Conservation (phyloP, 2,797 vertebrate species). For the Danio tinwini region DNA sequence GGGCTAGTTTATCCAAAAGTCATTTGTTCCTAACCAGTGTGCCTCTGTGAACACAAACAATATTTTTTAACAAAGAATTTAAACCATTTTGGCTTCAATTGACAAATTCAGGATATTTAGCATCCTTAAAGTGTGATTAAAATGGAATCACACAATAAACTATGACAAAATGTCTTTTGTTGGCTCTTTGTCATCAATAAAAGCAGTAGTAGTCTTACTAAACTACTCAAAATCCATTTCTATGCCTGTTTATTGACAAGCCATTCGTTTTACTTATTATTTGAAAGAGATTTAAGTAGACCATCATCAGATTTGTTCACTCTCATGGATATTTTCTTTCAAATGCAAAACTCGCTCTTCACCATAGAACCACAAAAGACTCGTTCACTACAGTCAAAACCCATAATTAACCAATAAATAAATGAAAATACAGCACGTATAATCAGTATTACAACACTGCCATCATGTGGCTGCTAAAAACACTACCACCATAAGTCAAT, state of each 20-base stretch:
- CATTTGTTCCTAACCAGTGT: not conserved
- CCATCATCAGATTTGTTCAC: not conserved
- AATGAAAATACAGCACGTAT: not conserved
- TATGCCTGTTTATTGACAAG: not conserved
- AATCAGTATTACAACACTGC: slow-evolving; percentile 59
- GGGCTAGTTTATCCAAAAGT: slow-evolving; percentile 22
- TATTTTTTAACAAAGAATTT: not conserved
- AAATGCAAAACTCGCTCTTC: not conserved
- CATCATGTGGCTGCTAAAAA: slow-evolving; percentile 66
- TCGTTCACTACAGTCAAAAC: not conserved
- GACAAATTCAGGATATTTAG: too few relatives aligned
- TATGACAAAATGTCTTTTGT: not conserved
- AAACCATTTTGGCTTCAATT: not conserved
- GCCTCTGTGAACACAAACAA: not conserved
- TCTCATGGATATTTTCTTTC: not conserved
- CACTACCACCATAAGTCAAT: slow-evolving; percentile 54
- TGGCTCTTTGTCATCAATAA: not conserved
- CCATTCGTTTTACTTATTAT: not conserved
- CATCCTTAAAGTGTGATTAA: too few relatives aligned
- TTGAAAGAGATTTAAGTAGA: not conserved
- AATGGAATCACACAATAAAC: not conserved
- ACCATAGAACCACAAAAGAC: not conserved
- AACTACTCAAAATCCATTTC: not conserved
- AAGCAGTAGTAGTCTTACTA: too few relatives aligned
- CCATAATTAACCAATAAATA: not conserved